These are phyloP conservation scores for Trypoxylon attenuatum DNA, from an alignment of 2,888 invertebrate genomes.

Conservation along the genomic window DNA sequence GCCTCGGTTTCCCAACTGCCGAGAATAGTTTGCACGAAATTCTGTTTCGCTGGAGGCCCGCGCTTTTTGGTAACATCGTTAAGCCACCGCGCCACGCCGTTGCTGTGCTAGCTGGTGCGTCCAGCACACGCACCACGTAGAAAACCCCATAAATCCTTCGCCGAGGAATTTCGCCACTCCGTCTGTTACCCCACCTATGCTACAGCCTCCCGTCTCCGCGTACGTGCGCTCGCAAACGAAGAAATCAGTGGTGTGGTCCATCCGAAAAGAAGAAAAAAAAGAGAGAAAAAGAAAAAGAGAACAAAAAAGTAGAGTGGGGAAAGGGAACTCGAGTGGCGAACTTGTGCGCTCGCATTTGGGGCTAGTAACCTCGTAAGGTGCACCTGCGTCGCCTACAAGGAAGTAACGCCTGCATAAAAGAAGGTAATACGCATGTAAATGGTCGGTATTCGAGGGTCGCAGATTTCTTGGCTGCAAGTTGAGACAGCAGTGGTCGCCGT, in stretches of 20 bases:
- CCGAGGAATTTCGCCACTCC: slow-evolving; percentile 6
- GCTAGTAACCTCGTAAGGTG: slow-evolving; percentile 46
- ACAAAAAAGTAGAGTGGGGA: neutral
- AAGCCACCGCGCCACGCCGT: slow-evolving; percentile 12
- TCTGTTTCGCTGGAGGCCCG: slow-evolving; percentile 39
- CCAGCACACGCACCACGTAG: too few relatives aligned
- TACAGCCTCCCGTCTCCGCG: too few relatives aligned
- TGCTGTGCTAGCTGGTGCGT: slow-evolving; percentile 9
- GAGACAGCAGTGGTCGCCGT: too few relatives aligned
- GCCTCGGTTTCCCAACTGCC: slow-evolving; percentile 23
- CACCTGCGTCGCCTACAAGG: slow-evolving; percentile 49
- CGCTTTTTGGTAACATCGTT: slow-evolving; percentile 11
- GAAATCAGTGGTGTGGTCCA: slow-evolving; percentile 31
- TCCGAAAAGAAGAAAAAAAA: slow-evolving; percentile 15
- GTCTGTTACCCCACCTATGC: too few relatives aligned
- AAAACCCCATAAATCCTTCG: slow-evolving; percentile 11
- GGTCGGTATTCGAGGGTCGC: too few relatives aligned
- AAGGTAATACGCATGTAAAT: slow-evolving; percentile 60
- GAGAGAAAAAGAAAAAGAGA: too few relatives aligned
- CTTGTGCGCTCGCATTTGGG: too few relatives aligned
- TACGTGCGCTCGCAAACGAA: slow-evolving; percentile 13
- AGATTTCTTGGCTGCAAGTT: slow-evolving; percentile 36
- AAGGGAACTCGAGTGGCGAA: neutral
- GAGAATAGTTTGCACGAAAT: slow-evolving; percentile 36
- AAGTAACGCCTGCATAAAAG: slow-evolving; percentile 57